Conservation (phyloP, 2,888 invertebrate species). For the Folsomia manolachei region DNA sequence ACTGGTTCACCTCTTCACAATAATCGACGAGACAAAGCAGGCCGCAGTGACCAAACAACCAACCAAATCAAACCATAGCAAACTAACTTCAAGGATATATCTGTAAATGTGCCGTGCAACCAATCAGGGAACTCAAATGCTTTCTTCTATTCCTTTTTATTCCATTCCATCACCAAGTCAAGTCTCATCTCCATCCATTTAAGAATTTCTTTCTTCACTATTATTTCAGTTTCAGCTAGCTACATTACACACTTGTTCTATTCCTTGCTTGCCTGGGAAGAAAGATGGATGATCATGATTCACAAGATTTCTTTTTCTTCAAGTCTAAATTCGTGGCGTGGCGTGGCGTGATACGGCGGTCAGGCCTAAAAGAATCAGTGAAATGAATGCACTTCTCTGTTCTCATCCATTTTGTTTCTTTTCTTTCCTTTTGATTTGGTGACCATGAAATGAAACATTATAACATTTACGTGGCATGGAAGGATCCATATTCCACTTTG, state of each 20-base stretch:
- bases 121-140: background rate
- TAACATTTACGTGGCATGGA: background rate
- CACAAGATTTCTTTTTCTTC: background rate
- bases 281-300: slow-evolving; percentile 7
- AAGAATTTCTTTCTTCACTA: background rate
- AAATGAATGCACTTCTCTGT: background rate
- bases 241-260: too few relatives aligned
- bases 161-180: background rate
- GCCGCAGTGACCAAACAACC: background rate
- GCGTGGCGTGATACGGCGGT: background rate
- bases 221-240: background rate
- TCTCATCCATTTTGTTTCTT: background rate
- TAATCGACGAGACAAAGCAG: slow-evolving; percentile 4
- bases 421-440: slow-evolving; percentile 8
- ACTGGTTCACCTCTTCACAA: slow-evolving; percentile 5
- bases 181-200: background rate
- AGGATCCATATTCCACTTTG: background rate
- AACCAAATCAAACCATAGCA: too few relatives aligned
- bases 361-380: background rate
- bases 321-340: background rate
- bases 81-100: too few relatives aligned
- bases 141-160: background rate
- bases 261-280: background rate
- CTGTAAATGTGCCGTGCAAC: too few relatives aligned
- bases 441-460: slow-evolving; percentile 21